A percentile compares a stretch with the other conserved stretches of the same genome.
phyloP scores from a whole-genome alignment of 2,888 invertebrate genomes.

The Balanococcus diminutus region DNA sequence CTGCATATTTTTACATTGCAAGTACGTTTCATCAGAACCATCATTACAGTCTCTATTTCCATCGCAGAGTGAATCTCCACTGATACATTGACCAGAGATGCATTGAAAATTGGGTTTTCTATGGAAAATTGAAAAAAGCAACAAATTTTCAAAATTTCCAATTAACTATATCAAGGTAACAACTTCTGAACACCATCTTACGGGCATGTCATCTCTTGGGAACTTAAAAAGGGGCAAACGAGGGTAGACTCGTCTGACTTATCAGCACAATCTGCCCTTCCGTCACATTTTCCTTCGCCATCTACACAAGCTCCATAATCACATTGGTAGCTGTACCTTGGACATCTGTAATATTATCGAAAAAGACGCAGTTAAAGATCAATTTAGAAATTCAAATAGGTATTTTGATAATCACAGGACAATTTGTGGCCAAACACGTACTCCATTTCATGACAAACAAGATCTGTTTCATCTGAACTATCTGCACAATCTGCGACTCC shows the following conservation, averaged over 20 bases:
- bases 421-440: neutral
- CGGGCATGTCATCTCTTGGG: neutral
- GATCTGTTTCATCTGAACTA: slow-evolving; percentile 58
- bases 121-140: neutral
- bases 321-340: slow-evolving; percentile 57
- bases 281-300: slow-evolving; percentile 57
- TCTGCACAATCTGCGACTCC: slow-evolving; percentile 58
- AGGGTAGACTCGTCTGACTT: slow-evolving; percentile 58
- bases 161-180: too few species aligned
- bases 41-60: slow-evolving; percentile 33
- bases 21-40: slow-evolving; percentile 6
- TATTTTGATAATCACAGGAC: neutral
- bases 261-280: slow-evolving; percentile 58
- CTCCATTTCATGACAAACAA: neutral
- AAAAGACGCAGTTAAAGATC: too few species aligned
- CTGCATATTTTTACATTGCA: neutral
- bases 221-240: neutral
- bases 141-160: too few species aligned
- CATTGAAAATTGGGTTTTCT: slow-evolving; percentile 4
- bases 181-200: neutral
- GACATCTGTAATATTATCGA: slow-evolving; percentile 57
- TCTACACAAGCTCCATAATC: slow-evolving; percentile 59
- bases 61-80: neutral
- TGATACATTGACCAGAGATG: slow-evolving; percentile 5
- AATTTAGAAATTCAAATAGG: neutral